Percentiles rank a stretch among this genome's conserved stretches.
phyloP scores from a whole-genome alignment of 2,888 invertebrate genomes.

The Diarsia rubi region DNA sequence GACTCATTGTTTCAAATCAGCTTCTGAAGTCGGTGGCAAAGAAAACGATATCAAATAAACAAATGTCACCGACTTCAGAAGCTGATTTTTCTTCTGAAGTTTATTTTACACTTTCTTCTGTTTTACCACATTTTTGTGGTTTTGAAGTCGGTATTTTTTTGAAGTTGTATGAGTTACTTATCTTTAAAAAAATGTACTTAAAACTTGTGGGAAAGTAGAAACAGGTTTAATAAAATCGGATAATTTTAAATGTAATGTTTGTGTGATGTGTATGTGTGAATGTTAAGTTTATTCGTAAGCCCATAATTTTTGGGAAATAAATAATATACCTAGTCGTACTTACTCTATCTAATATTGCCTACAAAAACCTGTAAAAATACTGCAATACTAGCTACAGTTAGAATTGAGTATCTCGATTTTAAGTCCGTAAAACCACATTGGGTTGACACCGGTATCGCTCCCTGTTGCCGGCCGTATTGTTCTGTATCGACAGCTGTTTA shows the following conservation, averaged over 20 bases:
- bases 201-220: background rate
- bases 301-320: background rate
- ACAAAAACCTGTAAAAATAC: constrained; percentile 2
- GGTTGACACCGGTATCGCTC: background rate
- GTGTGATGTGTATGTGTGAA: too few relatives aligned
- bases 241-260: background rate
- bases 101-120: too few relatives aligned
- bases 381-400: background rate
- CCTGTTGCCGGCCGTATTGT: constrained; percentile 27
- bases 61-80: too few relatives aligned
- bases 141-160: too few relatives aligned
- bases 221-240: background rate
- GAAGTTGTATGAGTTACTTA: too few relatives aligned
- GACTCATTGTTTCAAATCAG: too few relatives aligned
- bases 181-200: background rate
- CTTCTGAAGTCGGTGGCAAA: too few relatives aligned
- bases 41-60: too few relatives aligned
- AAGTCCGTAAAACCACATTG: constrained; percentile 14
- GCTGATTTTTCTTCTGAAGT: too few relatives aligned
- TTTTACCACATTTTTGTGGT: too few relatives aligned
- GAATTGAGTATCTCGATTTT: constrained; percentile 1
- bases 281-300: background rate
- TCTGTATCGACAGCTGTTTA: constrained; percentile 29
- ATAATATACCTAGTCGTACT: background rate
- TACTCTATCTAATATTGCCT: background rate